These are phyloP conservation scores for Troides helena DNA, from an alignment of 2,888 invertebrate species.

Conservation along the genomic window DNA sequence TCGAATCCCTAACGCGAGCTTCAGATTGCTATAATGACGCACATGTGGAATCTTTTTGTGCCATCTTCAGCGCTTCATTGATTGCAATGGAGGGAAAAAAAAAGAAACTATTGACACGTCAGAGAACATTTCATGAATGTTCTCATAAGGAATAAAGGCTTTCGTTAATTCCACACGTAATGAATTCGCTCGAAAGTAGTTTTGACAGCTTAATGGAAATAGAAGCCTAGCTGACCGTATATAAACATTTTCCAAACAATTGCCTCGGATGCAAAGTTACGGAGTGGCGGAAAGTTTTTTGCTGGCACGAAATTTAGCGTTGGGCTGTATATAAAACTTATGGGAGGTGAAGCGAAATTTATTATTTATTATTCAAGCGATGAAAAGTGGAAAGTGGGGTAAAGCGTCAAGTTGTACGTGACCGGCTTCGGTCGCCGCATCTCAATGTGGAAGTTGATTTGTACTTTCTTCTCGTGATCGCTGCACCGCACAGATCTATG, in stretches of 20 bases:
- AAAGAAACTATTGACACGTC: constrained; percentile 30
- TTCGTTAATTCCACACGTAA: constrained; percentile 20
- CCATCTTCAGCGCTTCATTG: constrained; percentile 44
- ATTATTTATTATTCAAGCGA: constrained; percentile 72
- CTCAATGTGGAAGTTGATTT: constrained; percentile 51
- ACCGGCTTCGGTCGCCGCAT: constrained; percentile 55
- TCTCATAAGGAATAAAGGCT: neutral
- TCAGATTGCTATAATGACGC: constrained; percentile 66
- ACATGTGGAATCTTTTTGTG: constrained; percentile 61
- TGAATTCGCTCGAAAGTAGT: constrained; percentile 26
- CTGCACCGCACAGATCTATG: constrained; percentile 38
- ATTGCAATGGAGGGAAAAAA: constrained; percentile 38
- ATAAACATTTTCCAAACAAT: constrained; percentile 31
- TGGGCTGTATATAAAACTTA: constrained; percentile 8
- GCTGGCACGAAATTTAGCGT: constrained; percentile 19
- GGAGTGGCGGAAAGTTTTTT: constrained; percentile 24
- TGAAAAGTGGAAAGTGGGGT: constrained; percentile 70
- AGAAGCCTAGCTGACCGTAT: constrained; percentile 26
- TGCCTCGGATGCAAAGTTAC: constrained; percentile 26
- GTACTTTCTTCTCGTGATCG: constrained; percentile 51
- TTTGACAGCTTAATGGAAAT: constrained; percentile 30
- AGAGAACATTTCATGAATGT: constrained; percentile 9
- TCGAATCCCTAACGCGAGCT: constrained; percentile 57
- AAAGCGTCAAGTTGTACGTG: constrained; percentile 68
- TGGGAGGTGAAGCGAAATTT: constrained; percentile 48